These are phyloP conservation scores for Caenorhabditis plicata DNA, from an alignment of 2,888 invertebrate genomes.

Conservation along the genomic window DNA sequence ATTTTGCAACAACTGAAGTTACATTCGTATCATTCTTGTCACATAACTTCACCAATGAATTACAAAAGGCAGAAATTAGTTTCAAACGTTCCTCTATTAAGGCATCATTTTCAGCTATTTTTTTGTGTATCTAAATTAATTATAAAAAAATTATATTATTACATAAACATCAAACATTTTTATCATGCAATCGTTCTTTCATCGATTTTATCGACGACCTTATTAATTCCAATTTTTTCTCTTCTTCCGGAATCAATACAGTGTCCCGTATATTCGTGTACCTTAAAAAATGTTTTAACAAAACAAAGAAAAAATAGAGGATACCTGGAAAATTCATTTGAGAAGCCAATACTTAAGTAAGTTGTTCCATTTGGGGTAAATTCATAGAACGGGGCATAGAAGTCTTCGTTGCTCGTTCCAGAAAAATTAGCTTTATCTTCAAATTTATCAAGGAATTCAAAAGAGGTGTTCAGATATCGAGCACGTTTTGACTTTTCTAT, in stretches of 20 bases:
- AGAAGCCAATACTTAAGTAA: conserved; percentile 32
- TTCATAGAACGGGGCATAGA: conserved; percentile 30
- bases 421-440: conserved; percentile 27
- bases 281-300: conserved; percentile 30
- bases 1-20: too few relatives aligned
- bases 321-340: conserved; percentile 37
- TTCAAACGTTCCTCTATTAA: conserved; percentile 4
- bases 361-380: conserved; percentile 14
- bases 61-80: too few relatives aligned
- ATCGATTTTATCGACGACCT: conserved; percentile 8
- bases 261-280: conserved; percentile 50
- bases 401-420: conserved; percentile 17
- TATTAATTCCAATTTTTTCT: conserved; percentile 27
- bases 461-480: conserved; percentile 25
- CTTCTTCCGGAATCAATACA: conserved; percentile 38
- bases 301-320: conserved; percentile 20
- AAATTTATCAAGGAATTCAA: conserved; percentile 27
- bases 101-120: conserved; percentile 6
- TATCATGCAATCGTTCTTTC: conserved; percentile 11
- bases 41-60: too few relatives aligned
- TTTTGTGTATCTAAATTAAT: conserved; percentile 3
- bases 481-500: conserved; percentile 11
- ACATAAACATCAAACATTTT: too few relatives aligned
- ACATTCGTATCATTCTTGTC: too few relatives aligned
- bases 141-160: too few relatives aligned